Evolutionary conservation across 2,113 vertebrate genomes (phyloP), one percentile per base, ranked within the genome.

Genomic region (Bubo blakistoni): DNA sequence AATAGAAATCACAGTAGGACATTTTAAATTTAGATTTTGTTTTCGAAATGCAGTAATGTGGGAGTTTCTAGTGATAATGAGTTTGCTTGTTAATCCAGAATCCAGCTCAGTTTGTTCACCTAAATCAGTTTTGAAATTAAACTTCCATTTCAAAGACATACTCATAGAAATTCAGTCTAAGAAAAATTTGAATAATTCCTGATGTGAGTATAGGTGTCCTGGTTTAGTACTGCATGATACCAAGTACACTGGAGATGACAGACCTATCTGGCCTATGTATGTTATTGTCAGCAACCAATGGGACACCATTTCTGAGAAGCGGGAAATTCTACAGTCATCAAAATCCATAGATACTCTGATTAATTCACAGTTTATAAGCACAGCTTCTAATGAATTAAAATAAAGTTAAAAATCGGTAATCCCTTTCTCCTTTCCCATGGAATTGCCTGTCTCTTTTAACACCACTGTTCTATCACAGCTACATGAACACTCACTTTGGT

Each of bases 401-500:
- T 12, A 22, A 71, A 49, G 44, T 30, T 90, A 36, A 90, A 90
- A 81, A 70, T 12, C 6, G 38, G 29, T 58, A 21, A 34, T 69
- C 29, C 8, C 6, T 10, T 73, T 63, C 25, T 66, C 14, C 17
- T 44, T 80, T 62, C 13, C 10, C 5, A 1, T 25, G 12, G 52
- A 67, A 83, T 20, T 17, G 26, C 26, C 20, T 58, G 27, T 66
- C 52, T 86, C 36, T 46, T 66, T 78, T 46, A 36, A 36, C 8
- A 16, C 27, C 7, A 13, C n/a, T 72, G 8, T 63, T 86, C 22
- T 42, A 0, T 46, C 40, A 21, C 0, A 0, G 47, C 71, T 3
- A 0, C 1, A 1, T 18, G n/a, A 84, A 65, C 10, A 8, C 13
- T 74, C 10, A 38, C 4, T 58, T 30, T n/a, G 13, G 19, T 63